Percentiles rank a stretch among this genome's conserved stretches.
These are phyloP conservation scores for Rotaria magnacalcarata DNA, from an alignment of 2,888 invertebrate species.

Conservation along the genomic window DNA sequence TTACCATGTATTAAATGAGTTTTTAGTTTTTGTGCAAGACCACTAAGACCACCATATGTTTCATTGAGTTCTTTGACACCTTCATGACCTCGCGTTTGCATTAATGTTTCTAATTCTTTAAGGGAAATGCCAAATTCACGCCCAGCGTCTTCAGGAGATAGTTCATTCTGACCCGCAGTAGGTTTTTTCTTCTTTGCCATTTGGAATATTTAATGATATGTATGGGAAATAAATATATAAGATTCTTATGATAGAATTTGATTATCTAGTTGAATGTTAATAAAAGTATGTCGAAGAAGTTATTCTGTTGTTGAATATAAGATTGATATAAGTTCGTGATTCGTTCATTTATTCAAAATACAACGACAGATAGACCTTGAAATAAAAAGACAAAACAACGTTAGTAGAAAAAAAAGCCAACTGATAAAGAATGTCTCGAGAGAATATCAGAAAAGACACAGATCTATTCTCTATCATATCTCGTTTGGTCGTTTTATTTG, in stretches of 20 bases:
- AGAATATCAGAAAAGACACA: neutral
- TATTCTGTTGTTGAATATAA: neutral
- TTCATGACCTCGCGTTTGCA: neutral
- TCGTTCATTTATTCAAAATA: neutral
- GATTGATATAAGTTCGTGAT: neutral
- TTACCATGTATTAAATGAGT: slow-evolving; percentile 17
- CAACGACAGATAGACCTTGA: slow-evolving; percentile 22
- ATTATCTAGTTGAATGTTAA: neutral
- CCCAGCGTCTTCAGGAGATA: neutral
- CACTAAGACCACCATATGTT: neutral
- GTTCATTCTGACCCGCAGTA: neutral
- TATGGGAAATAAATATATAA: neutral
- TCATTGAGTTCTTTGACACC: neutral
- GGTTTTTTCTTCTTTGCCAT: neutral
- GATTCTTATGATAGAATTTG: neutral
- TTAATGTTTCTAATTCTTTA: neutral
- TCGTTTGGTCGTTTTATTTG: neutral
- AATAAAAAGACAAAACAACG: neutral
- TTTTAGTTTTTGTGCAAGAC: slow-evolving; percentile 16
- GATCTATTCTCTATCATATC: neutral
- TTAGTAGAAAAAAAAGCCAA: neutral
- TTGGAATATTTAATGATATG: neutral
- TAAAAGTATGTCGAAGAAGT: neutral
- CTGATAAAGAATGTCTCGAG: neutral
- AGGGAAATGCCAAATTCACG: neutral